Evolutionary conservation across 1,140 invertebrate species (phyloP), one percentile per base, ranked within the genome.

Genomic region (Caenorhabditis tropicalis): DNA sequence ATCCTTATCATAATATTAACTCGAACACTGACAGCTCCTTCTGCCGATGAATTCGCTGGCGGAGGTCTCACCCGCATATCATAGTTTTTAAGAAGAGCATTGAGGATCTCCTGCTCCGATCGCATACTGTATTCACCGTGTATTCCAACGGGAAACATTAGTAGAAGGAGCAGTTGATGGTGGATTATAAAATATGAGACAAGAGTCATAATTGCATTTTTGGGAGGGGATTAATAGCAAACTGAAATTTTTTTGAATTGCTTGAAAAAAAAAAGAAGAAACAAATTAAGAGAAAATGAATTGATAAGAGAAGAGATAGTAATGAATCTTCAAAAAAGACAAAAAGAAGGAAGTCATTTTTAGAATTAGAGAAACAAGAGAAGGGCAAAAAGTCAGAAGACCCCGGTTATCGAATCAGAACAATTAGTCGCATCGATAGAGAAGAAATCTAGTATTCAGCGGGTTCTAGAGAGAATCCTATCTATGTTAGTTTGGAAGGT

Each of bases 1-100:
- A 87, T 87, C 24, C 87, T 65, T 51, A 87, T 87, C 87, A 87
- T 87, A 43, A 87, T 85, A 51, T 87, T 87, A 1, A 87, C 87
- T 2, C 60, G 65, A 36, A 87, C 87, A 58, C 82, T 82, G 10
- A 87, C 87, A 15, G 87, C 84, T 2, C 87, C 85, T 46, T 36
- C 48, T 29, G 27, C 81, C 86, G 86, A 65, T 10, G 87, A 4
- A 51, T 87, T 86, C 2, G 46, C 79, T 5, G 85, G 74, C 15
- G 86, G 86, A 12, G 87, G 87, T 48, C 87, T 39, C 12, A 87
- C 83, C 65, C 87, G 43, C 81, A 58, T 82, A 49, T 87, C 87
- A 82, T 87, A 87, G 24, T 83, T 81, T 29, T 58, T 87, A 29
- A 85, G 79, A 1, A 87, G 21, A n/a, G 83, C 39, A 21, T 87